Percentiles rank a stretch among this genome's conserved stretches.
These are phyloP conservation scores for Seira sanloemensis DNA, from an alignment of 2,888 invertebrate species.

Conservation along the genomic window DNA sequence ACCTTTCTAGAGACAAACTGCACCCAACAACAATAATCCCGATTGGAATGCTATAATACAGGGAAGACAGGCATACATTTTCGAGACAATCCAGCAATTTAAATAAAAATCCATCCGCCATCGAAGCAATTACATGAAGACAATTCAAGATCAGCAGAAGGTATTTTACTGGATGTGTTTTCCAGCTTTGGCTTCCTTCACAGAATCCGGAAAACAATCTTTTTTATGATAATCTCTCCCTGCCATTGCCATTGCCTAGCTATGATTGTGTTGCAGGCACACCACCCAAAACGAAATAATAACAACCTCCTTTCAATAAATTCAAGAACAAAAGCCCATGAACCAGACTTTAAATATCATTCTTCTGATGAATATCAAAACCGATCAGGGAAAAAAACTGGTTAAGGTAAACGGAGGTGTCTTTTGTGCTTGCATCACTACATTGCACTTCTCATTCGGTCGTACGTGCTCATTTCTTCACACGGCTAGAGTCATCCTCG, in stretches of 20 bases:
- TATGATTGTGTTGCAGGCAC: background rate
- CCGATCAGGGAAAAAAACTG: background rate
- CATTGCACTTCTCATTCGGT: too few relatives aligned
- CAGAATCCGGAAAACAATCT: too few relatives aligned
- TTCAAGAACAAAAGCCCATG: background rate
- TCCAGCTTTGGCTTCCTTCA: background rate
- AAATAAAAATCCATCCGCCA: background rate
- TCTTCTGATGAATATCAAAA: background rate
- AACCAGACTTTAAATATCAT: background rate
- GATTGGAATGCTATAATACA: background rate
- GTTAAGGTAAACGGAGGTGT: too few relatives aligned
- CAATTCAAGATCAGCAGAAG: too few relatives aligned
- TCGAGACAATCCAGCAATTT: background rate
- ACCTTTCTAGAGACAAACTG: background rate
- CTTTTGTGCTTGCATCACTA: too few relatives aligned
- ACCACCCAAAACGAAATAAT: background rate
- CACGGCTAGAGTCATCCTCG: too few relatives aligned
- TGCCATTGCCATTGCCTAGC: background rate
- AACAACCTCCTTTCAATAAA: too few relatives aligned
- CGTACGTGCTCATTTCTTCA: too few relatives aligned
- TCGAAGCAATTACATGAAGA: background rate
- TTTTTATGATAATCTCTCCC: background rate
- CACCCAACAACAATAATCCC: constrained; percentile 4
- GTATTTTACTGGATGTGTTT: background rate
- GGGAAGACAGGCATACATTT: too few relatives aligned